These are phyloP conservation scores for Drosophila seguyi DNA, from an alignment of 1,140 invertebrate genomes.

Conservation along the genomic window DNA sequence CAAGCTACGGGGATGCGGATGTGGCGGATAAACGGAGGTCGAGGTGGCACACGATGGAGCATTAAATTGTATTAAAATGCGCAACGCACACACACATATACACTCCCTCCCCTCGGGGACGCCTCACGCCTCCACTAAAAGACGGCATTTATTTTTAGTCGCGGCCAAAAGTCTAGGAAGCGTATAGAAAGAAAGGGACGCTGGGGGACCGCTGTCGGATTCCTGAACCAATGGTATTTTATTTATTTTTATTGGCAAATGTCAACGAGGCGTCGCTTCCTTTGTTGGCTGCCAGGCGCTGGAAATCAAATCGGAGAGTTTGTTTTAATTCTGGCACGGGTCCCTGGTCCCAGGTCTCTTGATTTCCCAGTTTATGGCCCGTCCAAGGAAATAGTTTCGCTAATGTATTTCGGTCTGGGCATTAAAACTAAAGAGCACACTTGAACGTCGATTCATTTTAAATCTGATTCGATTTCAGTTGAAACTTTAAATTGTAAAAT, in stretches of 20 bases:
- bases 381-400: conserved; percentile 49
- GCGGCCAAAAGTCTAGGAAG: conserved; percentile 36
- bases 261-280: conserved; percentile 73
- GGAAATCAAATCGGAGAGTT: conserved; percentile 56
- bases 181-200: conserved; percentile 1
- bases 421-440: conserved; percentile 31
- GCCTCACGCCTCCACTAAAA: conserved; percentile 55
- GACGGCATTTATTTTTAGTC: conserved; percentile 76
- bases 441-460: conserved; percentile 17
- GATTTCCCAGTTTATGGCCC: conserved; percentile 30
- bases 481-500: conserved; percentile 11
- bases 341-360: conserved; percentile 2
- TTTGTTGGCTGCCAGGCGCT: conserved; percentile 51
- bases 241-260: conserved; percentile 83
- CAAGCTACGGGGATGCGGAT: conserved; percentile 13
- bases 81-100: conserved; percentile 67
- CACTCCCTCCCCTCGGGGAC: conserved; percentile 5
- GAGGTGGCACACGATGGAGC: conserved; percentile 70
- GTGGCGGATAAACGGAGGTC: conserved; percentile 31
- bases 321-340: conserved; percentile 54
- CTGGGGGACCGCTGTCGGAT: conserved; percentile 19
- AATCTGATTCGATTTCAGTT: conserved; percentile 18
- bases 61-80: conserved; percentile 84
- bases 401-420: conserved; percentile 43
- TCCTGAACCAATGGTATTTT: conserved; percentile 74